These are phyloP conservation scores for Chelonia mydas DNA, from an alignment of 2,797 vertebrate genomes.

Conservation along the genomic window DNA sequence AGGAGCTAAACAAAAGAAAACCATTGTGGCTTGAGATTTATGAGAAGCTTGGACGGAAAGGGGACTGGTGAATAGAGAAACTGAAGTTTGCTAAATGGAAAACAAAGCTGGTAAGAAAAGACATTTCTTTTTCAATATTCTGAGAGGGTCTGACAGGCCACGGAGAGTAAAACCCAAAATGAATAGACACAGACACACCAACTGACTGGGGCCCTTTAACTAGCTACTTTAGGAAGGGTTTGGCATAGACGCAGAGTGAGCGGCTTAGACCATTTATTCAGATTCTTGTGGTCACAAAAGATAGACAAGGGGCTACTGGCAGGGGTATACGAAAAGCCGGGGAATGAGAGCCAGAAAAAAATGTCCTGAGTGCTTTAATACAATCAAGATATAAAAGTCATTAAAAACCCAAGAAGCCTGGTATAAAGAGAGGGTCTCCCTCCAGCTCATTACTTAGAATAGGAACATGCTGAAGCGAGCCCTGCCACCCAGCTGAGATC, in stretches of 20 bases:
- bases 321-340: not conserved
- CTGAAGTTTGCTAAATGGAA: not conserved
- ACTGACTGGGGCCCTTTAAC: not conserved
- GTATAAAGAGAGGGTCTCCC: not conserved
- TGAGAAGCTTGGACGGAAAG: not conserved
- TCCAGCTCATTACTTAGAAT: not conserved
- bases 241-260: not conserved
- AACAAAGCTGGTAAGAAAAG: not conserved
- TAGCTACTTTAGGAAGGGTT: not conserved
- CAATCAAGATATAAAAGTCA: not conserved
- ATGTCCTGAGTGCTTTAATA: not conserved
- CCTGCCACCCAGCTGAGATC: not conserved
- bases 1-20: not conserved
- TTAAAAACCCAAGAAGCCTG: constrained; percentile 3
- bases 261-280: not conserved
- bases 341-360: not conserved
- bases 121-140: not conserved
- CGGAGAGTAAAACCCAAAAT: constrained; percentile 4
- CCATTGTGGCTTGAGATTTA: not conserved
- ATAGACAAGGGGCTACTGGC: not conserved
- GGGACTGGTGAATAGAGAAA: not conserved
- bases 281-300: not conserved
- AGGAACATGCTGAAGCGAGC: not conserved
- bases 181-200: rapidly evolving
- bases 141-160: not conserved